A percentile compares a stretch with the other conserved stretches of the same genome.
These are phyloP conservation scores for Polyodon spathula DNA, from an alignment of 2,113 vertebrate species.

Conservation along the genomic window DNA sequence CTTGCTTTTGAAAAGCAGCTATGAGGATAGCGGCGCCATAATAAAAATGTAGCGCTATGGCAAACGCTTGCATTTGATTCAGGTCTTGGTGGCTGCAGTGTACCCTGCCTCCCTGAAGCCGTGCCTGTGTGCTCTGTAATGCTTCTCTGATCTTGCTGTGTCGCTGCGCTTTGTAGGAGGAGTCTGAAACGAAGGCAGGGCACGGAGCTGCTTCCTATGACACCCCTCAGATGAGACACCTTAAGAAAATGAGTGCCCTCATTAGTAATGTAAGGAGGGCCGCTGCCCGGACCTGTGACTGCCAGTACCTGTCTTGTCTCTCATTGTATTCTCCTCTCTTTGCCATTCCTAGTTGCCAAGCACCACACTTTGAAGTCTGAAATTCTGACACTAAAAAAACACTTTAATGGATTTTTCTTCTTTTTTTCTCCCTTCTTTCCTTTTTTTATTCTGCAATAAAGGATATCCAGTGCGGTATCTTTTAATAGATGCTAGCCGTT, in stretches of 20 bases:
- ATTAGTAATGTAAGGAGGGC: constrained; percentile 81
- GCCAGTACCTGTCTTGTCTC: constrained; percentile 32
- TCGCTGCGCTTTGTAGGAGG: constrained; percentile 71
- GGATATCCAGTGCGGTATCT: too few species aligned
- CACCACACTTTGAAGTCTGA: constrained; percentile 1
- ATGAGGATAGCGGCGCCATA: too few species aligned
- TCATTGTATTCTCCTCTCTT: constrained; percentile 7
- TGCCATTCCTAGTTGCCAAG: constrained; percentile 11
- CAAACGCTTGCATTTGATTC: too few species aligned
- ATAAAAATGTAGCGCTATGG: too few species aligned
- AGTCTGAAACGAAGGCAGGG: constrained; percentile 44
- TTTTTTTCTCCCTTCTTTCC: background rate
- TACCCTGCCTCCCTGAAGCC: too few species aligned
- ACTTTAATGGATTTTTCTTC: background rate
- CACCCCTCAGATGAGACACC: constrained; percentile 84
- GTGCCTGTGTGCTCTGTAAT: constrained; percentile 7
- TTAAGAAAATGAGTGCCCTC: constrained; percentile 89
- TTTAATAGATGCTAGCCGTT: too few species aligned
- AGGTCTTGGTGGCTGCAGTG: too few species aligned
- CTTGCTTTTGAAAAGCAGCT: too few species aligned
- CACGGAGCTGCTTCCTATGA: constrained; percentile 80
- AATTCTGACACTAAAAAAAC: too few species aligned
- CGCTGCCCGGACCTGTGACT: constrained; percentile 29
- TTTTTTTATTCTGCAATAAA: background rate
- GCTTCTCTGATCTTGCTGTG: constrained; percentile 62